phyloP scores from a whole-genome alignment of 1,140 invertebrate genomes.

The Ostrea denselamellosa region DNA sequence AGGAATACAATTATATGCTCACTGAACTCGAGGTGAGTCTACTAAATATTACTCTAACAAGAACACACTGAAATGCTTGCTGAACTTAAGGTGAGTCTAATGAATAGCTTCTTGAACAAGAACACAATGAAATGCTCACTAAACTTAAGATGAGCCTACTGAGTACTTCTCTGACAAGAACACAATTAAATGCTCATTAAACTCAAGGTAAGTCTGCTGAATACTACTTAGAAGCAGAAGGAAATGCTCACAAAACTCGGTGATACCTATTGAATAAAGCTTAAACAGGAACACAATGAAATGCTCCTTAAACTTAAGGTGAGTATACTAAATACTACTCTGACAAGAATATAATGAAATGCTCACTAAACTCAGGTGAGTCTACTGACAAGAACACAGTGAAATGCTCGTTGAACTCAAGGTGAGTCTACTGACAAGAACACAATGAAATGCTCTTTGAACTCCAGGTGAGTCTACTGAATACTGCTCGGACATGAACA shows the following conservation, averaged over 20 bases:
- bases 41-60: not conserved
- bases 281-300: constrained; percentile 47
- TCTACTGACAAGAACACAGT: constrained; percentile 30
- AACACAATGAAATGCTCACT: constrained; percentile 90
- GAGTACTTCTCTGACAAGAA: constrained; percentile 80
- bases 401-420: too few species aligned
- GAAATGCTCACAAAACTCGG: constrained; percentile 84
- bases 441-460: constrained; percentile 85
- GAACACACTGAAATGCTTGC: constrained; percentile 82
- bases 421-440: too few species aligned
- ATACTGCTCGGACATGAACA: not conserved
- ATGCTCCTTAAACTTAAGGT: constrained; percentile 91
- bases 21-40: constrained; percentile 61
- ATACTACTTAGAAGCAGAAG: constrained; percentile 73
- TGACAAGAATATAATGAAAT: constrained; percentile 90
- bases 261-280: not conserved
- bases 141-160: constrained; percentile 88
- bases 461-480: not conserved
- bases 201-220: too few species aligned
- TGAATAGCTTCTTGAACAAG: constrained; percentile 81
- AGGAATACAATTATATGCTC: constrained; percentile 90
- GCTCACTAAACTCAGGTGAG: constrained; percentile 86
- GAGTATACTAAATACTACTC: constrained; percentile 81
- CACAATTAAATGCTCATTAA: constrained; percentile 37
- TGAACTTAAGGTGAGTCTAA: constrained; percentile 87